Evolutionary conservation across 2,888 invertebrate genomes (phyloP).

Genomic region (Drosophila histrio): DNA sequence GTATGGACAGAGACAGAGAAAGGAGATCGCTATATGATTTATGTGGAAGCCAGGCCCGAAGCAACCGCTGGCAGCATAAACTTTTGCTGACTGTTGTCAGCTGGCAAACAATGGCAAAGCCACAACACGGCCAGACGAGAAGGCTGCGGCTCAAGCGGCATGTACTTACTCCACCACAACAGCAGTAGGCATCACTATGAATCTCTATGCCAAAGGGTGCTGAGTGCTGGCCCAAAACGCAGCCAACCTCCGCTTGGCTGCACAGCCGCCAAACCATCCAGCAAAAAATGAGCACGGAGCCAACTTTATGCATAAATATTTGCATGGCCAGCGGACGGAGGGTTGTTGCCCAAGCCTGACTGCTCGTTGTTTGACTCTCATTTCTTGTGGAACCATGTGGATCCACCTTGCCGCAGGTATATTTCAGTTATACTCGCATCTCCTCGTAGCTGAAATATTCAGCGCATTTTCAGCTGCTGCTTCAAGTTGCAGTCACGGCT

Average conservation of each 20-base stretch:
- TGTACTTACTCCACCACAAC: constrained; percentile 39
- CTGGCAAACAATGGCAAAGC: constrained; percentile 77
- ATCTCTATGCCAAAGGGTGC: constrained; percentile 16
- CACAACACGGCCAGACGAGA: constrained; percentile 66
- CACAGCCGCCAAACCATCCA: constrained; percentile 44
- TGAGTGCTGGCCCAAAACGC: constrained; percentile 8
- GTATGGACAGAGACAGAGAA: constrained; percentile 15
- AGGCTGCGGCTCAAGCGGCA: constrained; percentile 20
- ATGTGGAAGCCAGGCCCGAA: constrained; percentile 59
- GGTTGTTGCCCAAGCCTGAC: neutral
- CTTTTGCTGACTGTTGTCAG: constrained; percentile 78
- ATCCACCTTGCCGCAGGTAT: constrained; percentile 34
- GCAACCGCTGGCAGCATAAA: constrained; percentile 68
- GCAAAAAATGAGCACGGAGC: constrained; percentile 72
- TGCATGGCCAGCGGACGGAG: constrained; percentile 33
- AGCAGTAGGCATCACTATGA: constrained; percentile 6
- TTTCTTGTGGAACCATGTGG: constrained; percentile 17
- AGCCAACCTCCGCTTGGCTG: constrained; percentile 45
- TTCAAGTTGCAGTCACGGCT: constrained; percentile 17
- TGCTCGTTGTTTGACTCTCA: constrained; percentile 15
- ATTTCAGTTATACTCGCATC: constrained; percentile 9
- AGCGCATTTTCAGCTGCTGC: constrained; percentile 50
- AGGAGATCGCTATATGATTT: constrained; percentile 57
- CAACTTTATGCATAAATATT: constrained; percentile 80
- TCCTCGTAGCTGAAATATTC: constrained; percentile 52